Conservation (phyloP, 2,888 invertebrate genomes). For the Macrophya alboannulata region DNA sequence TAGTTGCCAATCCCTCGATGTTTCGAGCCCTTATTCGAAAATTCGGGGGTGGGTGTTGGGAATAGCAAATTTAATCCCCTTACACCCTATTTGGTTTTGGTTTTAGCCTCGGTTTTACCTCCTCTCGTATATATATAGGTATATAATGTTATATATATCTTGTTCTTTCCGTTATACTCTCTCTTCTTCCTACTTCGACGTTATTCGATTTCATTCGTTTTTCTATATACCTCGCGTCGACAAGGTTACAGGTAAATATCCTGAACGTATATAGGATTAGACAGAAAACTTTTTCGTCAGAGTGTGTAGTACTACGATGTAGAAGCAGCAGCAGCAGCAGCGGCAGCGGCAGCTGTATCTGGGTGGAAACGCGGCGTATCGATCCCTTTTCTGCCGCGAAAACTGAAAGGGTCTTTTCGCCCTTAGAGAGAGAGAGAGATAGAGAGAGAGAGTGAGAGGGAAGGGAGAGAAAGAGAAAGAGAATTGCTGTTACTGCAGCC, state of each 20-base stretch:
- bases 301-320: conserved; percentile 64
- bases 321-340: conserved; percentile 13
- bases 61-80: conserved; percentile 57
- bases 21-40: conserved; percentile 35
- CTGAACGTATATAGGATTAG: not conserved
- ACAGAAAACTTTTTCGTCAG: conserved; percentile 66
- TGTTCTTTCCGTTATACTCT: conserved; percentile 51
- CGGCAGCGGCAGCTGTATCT: conserved; percentile 59
- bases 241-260: not conserved
- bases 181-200: not conserved
- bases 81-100: conserved; percentile 55
- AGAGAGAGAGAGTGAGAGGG: not conserved
- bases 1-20: not conserved
- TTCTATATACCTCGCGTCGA: not conserved
- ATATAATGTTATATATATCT: conserved; percentile 35
- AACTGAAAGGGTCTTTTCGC: conserved; percentile 58
- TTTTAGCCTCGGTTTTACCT: conserved; percentile 43
- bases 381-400: conserved; percentile 62
- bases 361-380: conserved; percentile 63
- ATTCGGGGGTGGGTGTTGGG: conserved; percentile 28
- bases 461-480: conserved; percentile 7
- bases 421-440: conserved; percentile 61
- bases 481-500: conserved; percentile 44
- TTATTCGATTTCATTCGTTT: not conserved
- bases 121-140: not conserved